A percentile compares a stretch with the other conserved stretches of the same genome.
Conservation (phyloP, 2,888 invertebrate genomes). For the Frankliniella intonsa region DNA sequence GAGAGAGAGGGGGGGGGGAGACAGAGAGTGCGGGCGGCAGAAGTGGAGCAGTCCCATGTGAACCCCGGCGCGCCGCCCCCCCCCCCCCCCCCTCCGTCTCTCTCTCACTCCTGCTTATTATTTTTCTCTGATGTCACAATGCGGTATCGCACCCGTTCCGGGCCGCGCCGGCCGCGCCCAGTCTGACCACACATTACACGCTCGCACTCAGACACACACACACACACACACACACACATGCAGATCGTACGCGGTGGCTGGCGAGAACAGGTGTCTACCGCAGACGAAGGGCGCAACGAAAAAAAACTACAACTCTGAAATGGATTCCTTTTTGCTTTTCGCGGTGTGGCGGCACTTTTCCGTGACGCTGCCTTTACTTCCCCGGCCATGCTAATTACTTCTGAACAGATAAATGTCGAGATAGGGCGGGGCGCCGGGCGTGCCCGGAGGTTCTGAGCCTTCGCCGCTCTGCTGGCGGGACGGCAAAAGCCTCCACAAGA, state of each 20-base stretch:
- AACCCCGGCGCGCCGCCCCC: too few species aligned
- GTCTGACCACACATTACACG: neutral
- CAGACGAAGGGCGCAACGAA: neutral
- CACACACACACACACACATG: neutral
- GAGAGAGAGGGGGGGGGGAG: neutral
- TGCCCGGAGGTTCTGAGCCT: too few species aligned
- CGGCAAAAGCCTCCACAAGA: too few species aligned
- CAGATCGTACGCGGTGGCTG: neutral
- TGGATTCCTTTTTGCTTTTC: too few species aligned
- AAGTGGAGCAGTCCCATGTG: neutral
- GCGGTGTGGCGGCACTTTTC: too few species aligned
- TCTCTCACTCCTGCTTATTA: neutral
- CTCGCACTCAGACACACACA: neutral
- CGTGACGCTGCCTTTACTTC: too few species aligned
- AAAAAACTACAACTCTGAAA: neutral
- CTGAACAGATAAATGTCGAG: too few species aligned
- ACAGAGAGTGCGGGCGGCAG: neutral
- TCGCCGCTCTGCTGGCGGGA: too few species aligned
- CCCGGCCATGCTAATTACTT: too few species aligned
- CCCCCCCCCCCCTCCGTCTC: too few species aligned
- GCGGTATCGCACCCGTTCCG: constrained; percentile 20
- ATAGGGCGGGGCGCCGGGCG: too few species aligned
- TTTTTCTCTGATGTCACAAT: constrained; percentile 12
- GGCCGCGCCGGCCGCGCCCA: neutral
- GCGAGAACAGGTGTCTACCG: neutral